A percentile compares a stretch with the other conserved stretches of the same genome.
These are phyloP conservation scores for Lobophora halterata DNA, from an alignment of 2,888 invertebrate genomes.

Conservation along the genomic window DNA sequence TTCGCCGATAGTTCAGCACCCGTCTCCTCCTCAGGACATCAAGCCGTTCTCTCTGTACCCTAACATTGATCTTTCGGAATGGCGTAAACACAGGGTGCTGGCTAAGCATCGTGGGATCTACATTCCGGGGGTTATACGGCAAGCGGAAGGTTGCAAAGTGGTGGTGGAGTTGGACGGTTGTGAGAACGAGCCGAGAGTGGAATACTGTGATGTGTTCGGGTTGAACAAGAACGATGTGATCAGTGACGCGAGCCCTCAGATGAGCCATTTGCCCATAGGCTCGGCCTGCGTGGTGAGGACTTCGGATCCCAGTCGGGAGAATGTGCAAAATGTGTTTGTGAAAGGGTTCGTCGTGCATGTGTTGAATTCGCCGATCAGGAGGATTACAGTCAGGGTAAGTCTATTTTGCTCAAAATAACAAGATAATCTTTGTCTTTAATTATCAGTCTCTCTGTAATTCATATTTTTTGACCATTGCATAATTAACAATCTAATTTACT, in stretches of 20 bases:
- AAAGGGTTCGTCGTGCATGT: slow-evolving; percentile 88
- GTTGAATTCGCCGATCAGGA: slow-evolving; percentile 70
- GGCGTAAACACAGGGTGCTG: slow-evolving; percentile 95
- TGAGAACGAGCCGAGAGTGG: slow-evolving; percentile 84
- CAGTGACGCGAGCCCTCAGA: slow-evolving; percentile 94
- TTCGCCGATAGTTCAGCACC: slow-evolving; percentile 65
- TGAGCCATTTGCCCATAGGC: slow-evolving; percentile 89
- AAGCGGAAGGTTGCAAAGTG: slow-evolving; percentile 85
- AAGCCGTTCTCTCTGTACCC: slow-evolving; percentile 77
- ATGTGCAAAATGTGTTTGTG: slow-evolving; percentile 88
- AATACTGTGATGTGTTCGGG: slow-evolving; percentile 89
- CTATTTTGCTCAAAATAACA: background rate
- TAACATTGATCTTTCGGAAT: slow-evolving; percentile 93
- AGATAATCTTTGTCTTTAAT: no score
- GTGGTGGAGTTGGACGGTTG: slow-evolving; percentile 91
- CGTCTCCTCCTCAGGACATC: slow-evolving; percentile 80
- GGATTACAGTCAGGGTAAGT: slow-evolving; percentile 74
- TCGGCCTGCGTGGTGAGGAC: slow-evolving; percentile 91
- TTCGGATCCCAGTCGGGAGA: slow-evolving; percentile 78
- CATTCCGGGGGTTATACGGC: slow-evolving; percentile 93
- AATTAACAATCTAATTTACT: slow-evolving; percentile 2
- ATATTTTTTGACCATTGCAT: background rate
- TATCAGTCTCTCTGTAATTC: no score
- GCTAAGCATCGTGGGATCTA: slow-evolving; percentile 92
- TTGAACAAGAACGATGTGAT: slow-evolving; percentile 92